Evolutionary conservation across 2,113 vertebrate species (phyloP).

Genomic region (Corydoras maculifer): DNA sequence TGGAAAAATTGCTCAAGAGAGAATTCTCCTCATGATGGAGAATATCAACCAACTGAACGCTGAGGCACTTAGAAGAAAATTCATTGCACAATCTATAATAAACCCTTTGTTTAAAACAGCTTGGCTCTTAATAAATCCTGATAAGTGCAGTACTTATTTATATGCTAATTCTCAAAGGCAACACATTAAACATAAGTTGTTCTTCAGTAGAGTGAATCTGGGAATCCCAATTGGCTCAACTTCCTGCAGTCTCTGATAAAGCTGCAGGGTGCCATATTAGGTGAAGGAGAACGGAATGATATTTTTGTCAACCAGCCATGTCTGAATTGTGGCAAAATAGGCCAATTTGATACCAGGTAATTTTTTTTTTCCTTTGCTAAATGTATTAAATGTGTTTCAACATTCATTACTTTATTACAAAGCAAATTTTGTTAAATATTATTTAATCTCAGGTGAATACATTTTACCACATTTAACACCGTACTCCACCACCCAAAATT

Average conservation of each 20-base stretch:
- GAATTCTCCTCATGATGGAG: not conserved
- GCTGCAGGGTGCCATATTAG: not conserved
- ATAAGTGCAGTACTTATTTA: constrained; percentile 20
- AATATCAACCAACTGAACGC: not conserved
- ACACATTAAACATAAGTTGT: not conserved
- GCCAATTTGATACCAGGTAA: too few species aligned
- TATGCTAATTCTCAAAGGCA: constrained; percentile 23
- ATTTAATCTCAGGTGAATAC: too few species aligned
- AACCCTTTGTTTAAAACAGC: not conserved
- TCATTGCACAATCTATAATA: not conserved
- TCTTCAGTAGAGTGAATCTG: constrained; percentile 1
- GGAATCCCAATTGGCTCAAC: not conserved
- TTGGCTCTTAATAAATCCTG: constrained; percentile 1
- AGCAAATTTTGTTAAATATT: too few species aligned
- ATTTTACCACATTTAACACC: too few species aligned
- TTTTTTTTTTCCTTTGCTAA: too few species aligned
- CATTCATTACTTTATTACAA: too few species aligned
- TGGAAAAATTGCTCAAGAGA: not conserved
- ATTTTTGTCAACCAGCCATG: too few species aligned
- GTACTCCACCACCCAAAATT: too few species aligned
- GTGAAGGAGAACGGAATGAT: too few species aligned
- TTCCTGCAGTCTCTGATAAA: not conserved
- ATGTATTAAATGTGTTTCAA: too few species aligned
- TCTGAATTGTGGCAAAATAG: too few species aligned
- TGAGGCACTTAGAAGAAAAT: not conserved